These are phyloP conservation scores for Drosophila nr. perissopoda DNA, from an alignment of 2,888 invertebrate genomes.

Conservation along the genomic window DNA sequence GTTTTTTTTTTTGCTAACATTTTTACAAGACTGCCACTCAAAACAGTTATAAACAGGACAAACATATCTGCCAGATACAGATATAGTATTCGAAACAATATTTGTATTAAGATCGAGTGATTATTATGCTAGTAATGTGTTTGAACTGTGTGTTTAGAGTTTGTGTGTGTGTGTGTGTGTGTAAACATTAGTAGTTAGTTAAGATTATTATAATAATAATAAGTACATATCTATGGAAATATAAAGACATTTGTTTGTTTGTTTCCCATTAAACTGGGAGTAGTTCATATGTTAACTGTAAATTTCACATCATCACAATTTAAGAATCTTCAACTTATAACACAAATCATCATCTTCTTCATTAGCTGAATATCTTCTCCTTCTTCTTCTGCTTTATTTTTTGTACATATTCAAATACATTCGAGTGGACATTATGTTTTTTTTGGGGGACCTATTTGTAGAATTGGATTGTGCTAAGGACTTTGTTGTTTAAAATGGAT, in stretches of 20 bases:
- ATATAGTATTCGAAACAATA: conserved; percentile 31
- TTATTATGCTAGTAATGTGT: conserved; percentile 22
- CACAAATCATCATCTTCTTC: conserved; percentile 31
- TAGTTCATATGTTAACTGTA: conserved; percentile 85
- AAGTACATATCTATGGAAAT: conserved; percentile 67
- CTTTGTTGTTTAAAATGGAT: conserved; percentile 3
- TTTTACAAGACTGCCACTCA: conserved; percentile 14
- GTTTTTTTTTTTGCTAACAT: conserved; percentile 11
- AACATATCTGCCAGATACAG: conserved; percentile 35
- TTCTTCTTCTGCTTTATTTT: not conserved
- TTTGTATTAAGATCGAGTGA: conserved; percentile 15
- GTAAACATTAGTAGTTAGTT: conserved; percentile 62
- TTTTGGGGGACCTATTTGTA: conserved; percentile 19
- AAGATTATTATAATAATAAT: conserved; percentile 61
- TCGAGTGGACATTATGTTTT: conserved; percentile 23
- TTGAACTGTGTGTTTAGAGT: conserved; percentile 14
- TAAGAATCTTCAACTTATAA: conserved; percentile 77
- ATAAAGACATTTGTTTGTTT: conserved; percentile 80
- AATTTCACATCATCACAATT: conserved; percentile 86
- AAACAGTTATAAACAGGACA: conserved; percentile 49
- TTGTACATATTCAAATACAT: conserved; percentile 44
- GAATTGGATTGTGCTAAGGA: conserved; percentile 42
- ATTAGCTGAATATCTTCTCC: conserved; percentile 22
- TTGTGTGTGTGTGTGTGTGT: conserved; percentile 4
- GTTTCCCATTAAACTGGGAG: conserved; percentile 85